Conservation (phyloP, 2,797 vertebrate genomes). For the Harpagifer antarcticus region DNA sequence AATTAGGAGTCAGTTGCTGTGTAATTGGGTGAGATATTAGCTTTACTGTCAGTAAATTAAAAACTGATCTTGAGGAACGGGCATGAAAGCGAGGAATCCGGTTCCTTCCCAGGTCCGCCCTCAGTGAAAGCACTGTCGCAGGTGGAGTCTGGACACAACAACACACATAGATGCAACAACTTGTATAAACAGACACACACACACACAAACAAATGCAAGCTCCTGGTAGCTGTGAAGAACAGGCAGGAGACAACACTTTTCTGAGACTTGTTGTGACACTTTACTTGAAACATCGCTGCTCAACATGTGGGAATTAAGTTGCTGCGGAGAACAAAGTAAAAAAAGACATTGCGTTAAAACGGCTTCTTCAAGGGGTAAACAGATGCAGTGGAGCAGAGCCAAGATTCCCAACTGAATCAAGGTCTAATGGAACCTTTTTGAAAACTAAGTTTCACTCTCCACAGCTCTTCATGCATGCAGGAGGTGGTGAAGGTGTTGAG, state of each 20-base stretch:
- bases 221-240: constrained; percentile 1
- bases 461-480: constrained; percentile 6
- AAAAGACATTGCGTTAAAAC: constrained; percentile 11
- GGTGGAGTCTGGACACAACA: constrained; percentile 66
- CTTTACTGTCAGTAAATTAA: constrained; percentile 87
- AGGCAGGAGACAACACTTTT: constrained; percentile 9
- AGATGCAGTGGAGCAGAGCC: constrained; percentile 8
- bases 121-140: constrained; percentile 55
- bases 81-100: constrained; percentile 53
- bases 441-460: constrained; percentile 27
- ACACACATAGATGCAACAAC: constrained; percentile 7
- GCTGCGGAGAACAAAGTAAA: constrained; percentile 22
- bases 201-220: background rate
- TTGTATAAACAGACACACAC: constrained; percentile 4
- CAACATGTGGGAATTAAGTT: constrained; percentile 52
- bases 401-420: constrained; percentile 21
- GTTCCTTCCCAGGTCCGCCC: constrained; percentile 49
- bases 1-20: constrained; percentile 87
- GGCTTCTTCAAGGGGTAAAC: constrained; percentile 32
- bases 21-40: constrained; percentile 88
- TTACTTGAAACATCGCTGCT: constrained; percentile 11
- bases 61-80: constrained; percentile 86
- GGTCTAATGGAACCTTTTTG: constrained; percentile 25
- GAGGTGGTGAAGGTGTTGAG: constrained; percentile 13
- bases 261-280: constrained; percentile 15